Conservation (phyloP, 2,113 vertebrate genomes). For the Platycercus adscitus region DNA sequence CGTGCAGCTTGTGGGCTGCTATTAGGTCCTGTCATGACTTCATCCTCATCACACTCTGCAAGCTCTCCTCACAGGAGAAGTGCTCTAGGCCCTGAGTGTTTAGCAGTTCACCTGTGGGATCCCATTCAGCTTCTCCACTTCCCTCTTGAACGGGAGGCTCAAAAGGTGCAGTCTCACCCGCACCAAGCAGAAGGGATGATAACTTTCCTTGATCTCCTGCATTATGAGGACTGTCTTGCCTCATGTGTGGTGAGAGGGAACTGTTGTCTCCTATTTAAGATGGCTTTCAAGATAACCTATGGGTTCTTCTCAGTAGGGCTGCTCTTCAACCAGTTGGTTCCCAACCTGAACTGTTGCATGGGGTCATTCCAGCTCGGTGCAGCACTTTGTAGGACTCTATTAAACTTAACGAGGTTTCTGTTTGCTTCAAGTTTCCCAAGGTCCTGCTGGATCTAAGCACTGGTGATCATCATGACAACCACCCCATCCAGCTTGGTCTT, state of each 20-base stretch:
- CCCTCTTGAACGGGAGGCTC: not conserved
- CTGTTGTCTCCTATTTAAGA: not conserved
- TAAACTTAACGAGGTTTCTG: not conserved
- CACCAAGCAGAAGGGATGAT: not conserved
- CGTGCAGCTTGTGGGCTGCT: not conserved
- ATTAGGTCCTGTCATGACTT: not conserved
- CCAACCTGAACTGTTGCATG: not conserved
- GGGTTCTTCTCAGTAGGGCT: not conserved
- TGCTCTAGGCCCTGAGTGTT: not conserved
- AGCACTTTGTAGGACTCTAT: not conserved
- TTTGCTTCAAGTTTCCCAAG: not conserved
- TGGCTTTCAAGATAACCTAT: not conserved
- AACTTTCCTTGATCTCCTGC: not conserved
- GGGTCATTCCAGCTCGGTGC: not conserved
- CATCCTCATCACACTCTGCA: not conserved
- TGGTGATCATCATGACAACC: not conserved
- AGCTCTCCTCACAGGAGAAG: not conserved
- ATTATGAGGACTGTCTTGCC: fast-evolving
- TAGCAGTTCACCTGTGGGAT: not conserved
- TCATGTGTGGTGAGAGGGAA: not conserved
- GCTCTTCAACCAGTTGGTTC: not conserved
- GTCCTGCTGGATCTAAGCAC: not conserved
- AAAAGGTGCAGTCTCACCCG: not conserved
- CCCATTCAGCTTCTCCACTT: not conserved
- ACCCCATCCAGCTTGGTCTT: not conserved